Base-by-base conservation (phyloP, 2,888 invertebrate species). In the Andricus curvator region DNA sequence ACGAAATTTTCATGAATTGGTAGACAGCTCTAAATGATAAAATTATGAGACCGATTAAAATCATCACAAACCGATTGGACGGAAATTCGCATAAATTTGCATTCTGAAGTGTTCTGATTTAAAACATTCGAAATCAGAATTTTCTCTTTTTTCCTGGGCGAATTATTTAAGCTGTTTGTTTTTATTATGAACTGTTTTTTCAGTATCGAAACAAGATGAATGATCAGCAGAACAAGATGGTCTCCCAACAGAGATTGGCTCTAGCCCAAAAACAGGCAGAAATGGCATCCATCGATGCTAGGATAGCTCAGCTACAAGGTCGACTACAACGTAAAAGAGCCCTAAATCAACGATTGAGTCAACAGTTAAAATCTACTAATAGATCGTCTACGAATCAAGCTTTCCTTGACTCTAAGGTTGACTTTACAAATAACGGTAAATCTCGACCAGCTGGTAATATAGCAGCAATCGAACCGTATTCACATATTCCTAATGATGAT, bases 121-220 rank as follows among this genome's bases (percentile, higher is more conserved):
- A 48, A 48, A 17, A 17, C 5, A 48, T 17, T 48, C 4, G 5
- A 48, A 48, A 4, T 17, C 4, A 48, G 5, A 17, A 4, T 48
- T 5, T 48, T 44, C 0, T 15, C 15, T 48, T 48, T 48, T 44
- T 48, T 15, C 5, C 4, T 17, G 15, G 44, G 48, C 5, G 11
- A 29, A 65, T 67, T 77, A 60, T 41, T 44, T 78, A 66, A 67
- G 37, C 60, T 76, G 74, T 44, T n/a, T 44, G 29, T 62, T 37
- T 44, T 68, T 13, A 37, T 44, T n/a, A 17, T 37, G 6, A 22
- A n/a, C 25, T n/a, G 17, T 65, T 9, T 65, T 94, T 95, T 20
- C 94, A 99, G 98, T 98, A 98, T 92, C 97, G 98, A 84, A 99
- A 98, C 94, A 98, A 98, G 93, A 94, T 99, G 93, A 98, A 98